phyloP scores from a whole-genome alignment of 1,140 invertebrate species.

The Heliconius hewitsoni region DNA sequence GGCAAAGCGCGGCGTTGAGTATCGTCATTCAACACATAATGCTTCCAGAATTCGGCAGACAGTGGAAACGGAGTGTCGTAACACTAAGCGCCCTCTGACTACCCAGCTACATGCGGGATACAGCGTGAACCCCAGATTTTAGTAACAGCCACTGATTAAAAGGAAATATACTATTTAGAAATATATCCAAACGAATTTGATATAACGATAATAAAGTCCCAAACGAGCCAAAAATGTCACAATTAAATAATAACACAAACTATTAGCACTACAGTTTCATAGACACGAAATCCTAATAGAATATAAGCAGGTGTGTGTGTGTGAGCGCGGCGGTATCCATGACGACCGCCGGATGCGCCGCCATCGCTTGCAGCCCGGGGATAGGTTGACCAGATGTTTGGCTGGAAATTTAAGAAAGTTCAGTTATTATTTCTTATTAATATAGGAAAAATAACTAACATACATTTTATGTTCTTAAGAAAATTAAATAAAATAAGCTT shows the following conservation, averaged over 20 bases:
- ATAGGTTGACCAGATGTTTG: slow-evolving; percentile 45
- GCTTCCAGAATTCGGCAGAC: too few relatives aligned
- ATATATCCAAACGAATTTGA: too few relatives aligned
- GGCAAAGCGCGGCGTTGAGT: too few relatives aligned
- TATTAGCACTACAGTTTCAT: not conserved
- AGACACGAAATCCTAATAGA: slow-evolving; percentile 9
- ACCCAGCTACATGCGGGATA: too few relatives aligned
- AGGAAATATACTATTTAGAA: too few relatives aligned
- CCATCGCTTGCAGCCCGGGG: slow-evolving; percentile 54
- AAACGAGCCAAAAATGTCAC: not conserved
- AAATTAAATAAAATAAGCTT: not conserved
- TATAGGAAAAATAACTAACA: not conserved
- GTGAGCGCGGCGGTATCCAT: slow-evolving; percentile 57
- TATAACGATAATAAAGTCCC: too few relatives aligned
- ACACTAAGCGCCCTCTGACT: too few relatives aligned
- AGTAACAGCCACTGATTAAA: too few relatives aligned
- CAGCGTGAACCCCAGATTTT: too few relatives aligned
- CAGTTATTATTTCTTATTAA: not conserved
- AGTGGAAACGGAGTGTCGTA: too few relatives aligned
- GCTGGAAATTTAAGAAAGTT: not conserved
- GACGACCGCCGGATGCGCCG: slow-evolving; percentile 66
- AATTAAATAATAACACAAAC: not conserved
- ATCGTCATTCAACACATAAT: too few relatives aligned
- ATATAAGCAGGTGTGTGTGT: slow-evolving; percentile 41
- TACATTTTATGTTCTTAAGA: not conserved